Evolutionary conservation across 2,797 vertebrate species (phyloP).

Genomic region (Oceanodroma leucorhoa): DNA sequence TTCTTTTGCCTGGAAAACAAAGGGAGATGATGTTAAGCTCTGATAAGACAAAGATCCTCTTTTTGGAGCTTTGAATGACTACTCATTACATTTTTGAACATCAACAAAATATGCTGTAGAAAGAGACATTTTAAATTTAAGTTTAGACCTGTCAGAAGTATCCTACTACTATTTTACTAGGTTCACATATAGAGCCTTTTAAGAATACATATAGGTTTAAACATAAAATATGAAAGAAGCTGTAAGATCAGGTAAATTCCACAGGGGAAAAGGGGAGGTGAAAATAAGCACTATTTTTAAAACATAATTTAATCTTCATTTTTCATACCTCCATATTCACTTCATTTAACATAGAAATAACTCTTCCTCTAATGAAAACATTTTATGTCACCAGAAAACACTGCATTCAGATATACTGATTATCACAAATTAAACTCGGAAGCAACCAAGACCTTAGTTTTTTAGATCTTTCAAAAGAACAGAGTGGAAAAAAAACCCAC

Average conservation of each 20-base stretch:
- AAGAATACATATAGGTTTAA: not conserved
- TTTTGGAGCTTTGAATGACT: not conserved
- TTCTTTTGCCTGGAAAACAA: slow-evolving; percentile 89
- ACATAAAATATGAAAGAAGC: not conserved
- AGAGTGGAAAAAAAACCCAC: not conserved
- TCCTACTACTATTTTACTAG: not conserved
- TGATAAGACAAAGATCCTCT: not conserved
- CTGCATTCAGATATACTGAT: not conserved
- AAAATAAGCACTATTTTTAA: not conserved
- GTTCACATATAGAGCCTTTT: not conserved
- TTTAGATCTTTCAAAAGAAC: not conserved
- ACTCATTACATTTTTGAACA: not conserved
- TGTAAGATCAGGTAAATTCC: not conserved
- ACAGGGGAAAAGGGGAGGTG: not conserved
- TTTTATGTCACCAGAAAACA: not conserved
- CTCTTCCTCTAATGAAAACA: not conserved
- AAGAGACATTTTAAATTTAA: not conserved
- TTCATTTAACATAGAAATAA: not conserved
- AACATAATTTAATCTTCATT: not conserved
- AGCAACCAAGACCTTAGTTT: not conserved
- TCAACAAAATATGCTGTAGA: not conserved
- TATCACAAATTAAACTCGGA: not conserved
- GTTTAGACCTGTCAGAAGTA: not conserved
- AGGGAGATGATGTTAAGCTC: not conserved
- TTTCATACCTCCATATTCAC: not conserved